These are phyloP conservation scores for Sciurus niger DNA, from an alignment of 2,113 vertebrate species.

Conservation along the genomic window DNA sequence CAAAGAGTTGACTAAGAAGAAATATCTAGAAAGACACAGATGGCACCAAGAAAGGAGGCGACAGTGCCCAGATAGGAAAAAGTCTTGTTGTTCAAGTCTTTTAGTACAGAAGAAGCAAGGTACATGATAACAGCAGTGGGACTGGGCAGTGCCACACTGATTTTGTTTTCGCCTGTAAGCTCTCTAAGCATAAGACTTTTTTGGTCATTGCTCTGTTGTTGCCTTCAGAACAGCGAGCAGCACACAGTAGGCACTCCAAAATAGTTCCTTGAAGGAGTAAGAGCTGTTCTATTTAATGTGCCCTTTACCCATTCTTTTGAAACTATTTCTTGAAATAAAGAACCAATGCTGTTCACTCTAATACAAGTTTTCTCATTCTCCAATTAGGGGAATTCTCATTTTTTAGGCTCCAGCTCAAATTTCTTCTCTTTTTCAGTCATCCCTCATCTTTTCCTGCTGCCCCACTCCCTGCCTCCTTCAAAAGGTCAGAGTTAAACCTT, in stretches of 20 bases:
- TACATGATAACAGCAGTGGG: background rate
- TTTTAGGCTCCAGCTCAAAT: constrained; percentile 29
- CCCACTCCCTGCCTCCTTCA: constrained; percentile 11
- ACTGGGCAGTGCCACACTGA: background rate
- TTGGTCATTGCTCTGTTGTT: background rate
- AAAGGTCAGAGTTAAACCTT: constrained; percentile 43
- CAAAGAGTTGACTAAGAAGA: constrained; percentile 54
- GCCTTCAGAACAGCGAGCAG: background rate
- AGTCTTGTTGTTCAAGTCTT: constrained; percentile 6
- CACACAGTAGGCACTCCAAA: background rate
- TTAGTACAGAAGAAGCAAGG: background rate
- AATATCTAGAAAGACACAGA: constrained; percentile 51
- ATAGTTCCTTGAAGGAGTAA: background rate
- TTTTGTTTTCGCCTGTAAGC: background rate
- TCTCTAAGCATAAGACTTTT: background rate
- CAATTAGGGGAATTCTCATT: constrained; percentile 43
- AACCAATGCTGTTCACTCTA: constrained; percentile 3
- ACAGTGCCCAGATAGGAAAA: background rate
- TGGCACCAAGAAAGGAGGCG: constrained; percentile 17
- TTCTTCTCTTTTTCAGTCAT: constrained; percentile 66
- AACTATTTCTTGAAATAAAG: constrained; percentile 51
- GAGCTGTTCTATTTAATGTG: background rate
- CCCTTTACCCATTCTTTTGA: background rate
- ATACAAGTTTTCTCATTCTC: background rate
- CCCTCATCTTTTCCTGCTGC: background rate